Evolutionary conservation across 2,797 vertebrate species (phyloP).

Genomic region (Brotula barbata): DNA sequence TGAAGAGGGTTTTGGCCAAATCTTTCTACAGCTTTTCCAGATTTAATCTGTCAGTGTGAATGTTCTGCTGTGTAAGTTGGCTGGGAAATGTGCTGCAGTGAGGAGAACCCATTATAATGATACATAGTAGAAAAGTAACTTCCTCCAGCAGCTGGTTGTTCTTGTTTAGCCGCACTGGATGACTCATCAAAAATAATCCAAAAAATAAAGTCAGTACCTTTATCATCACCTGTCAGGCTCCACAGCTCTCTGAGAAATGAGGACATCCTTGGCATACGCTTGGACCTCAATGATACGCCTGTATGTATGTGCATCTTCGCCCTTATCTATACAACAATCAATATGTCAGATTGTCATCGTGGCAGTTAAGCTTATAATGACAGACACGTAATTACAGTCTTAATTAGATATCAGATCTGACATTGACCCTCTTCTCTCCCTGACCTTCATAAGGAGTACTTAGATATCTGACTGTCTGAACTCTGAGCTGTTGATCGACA

Average conservation of each 20-base stretch:
- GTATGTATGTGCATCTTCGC: slow-evolving; percentile 16
- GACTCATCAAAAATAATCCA: slow-evolving; percentile 42
- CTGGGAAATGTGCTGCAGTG: slow-evolving; percentile 15
- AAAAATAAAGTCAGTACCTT: slow-evolving; percentile 23
- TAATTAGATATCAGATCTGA: slow-evolving; percentile 47
- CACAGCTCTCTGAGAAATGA: slow-evolving; percentile 6
- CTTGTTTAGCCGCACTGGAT: slow-evolving; percentile 11
- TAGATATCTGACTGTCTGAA: slow-evolving; percentile 49
- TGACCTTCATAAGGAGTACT: slow-evolving; percentile 66
- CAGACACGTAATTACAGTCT: slow-evolving; percentile 47
- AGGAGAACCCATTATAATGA: slow-evolving; percentile 17
- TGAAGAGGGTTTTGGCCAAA: slow-evolving; percentile 4
- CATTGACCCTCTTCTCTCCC: slow-evolving; percentile 45
- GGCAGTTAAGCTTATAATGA: slow-evolving; percentile 40
- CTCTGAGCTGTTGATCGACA: slow-evolving; percentile 59
- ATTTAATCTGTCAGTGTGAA: slow-evolving; percentile 16
- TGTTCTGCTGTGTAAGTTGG: slow-evolving; percentile 2
- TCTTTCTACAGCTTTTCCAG: slow-evolving; percentile 17
- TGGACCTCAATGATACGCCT: slow-evolving; percentile 18
- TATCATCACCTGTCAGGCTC: slow-evolving; percentile 3
- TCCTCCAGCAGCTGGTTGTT: slow-evolving; percentile 8
- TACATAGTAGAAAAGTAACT: slow-evolving; percentile 18
- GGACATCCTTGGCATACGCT: slow-evolving; percentile 40
- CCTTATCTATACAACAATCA: slow-evolving; percentile 35
- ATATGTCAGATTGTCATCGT: slow-evolving; percentile 38